Conservation (phyloP, 2,113 vertebrate species). For the Cervus canadensis region DNA sequence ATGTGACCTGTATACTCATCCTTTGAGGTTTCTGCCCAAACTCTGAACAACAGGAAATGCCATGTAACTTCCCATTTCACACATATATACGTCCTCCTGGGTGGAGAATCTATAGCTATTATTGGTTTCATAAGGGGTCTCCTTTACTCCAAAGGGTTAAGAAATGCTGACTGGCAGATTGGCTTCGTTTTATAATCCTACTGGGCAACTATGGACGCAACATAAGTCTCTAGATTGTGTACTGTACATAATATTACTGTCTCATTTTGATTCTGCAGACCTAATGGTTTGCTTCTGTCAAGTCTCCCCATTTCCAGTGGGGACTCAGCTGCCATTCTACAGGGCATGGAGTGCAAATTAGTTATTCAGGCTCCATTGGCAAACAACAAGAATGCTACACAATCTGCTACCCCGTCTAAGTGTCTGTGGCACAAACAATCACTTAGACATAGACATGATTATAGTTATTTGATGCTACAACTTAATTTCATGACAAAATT, state of each 20-base stretch:
- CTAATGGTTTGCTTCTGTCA: not conserved
- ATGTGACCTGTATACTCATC: not conserved
- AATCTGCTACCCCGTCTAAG: conserved; percentile 54
- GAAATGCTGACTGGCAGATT: not conserved
- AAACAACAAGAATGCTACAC: not conserved
- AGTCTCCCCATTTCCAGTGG: not conserved
- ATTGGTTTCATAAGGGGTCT: not conserved
- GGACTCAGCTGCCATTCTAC: conserved; percentile 63
- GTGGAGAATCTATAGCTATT: not conserved
- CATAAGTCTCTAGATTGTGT: not conserved
- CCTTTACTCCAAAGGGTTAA: not conserved
- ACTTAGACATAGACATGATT: conserved; percentile 66
- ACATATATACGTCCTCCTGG: not conserved
- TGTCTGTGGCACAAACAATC: conserved; percentile 54
- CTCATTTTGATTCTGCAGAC: not conserved
- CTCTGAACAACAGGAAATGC: not conserved
- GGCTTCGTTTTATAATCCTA: conserved; percentile 39
- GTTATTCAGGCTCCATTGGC: conserved; percentile 53
- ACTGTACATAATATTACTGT: fast-evolving
- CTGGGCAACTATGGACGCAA: not conserved
- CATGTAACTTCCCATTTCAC: not conserved
- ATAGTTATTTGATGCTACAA: conserved; percentile 62
- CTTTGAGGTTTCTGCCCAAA: not conserved
- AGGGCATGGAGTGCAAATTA: conserved; percentile 25
- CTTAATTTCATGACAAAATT: conserved; percentile 70